phyloP scores from a whole-genome alignment of 2,888 invertebrate species.

The Pseudoips prasinana region DNA sequence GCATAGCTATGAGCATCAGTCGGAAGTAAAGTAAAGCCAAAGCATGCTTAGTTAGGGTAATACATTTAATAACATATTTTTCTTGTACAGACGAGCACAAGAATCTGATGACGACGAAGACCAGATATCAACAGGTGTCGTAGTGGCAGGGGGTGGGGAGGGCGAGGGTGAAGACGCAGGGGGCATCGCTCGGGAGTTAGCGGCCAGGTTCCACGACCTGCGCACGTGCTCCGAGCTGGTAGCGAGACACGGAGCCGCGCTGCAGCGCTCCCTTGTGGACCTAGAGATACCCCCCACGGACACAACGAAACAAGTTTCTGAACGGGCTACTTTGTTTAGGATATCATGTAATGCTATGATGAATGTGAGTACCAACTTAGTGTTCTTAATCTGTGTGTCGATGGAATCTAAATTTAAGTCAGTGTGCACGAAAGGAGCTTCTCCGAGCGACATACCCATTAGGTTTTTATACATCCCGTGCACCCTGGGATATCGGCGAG shows the following conservation, averaged over 20 bases:
- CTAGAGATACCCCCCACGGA: slow-evolving; percentile 88
- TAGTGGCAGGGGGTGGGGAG: slow-evolving; percentile 74
- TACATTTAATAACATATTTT: neutral
- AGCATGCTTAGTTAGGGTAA: too few relatives aligned
- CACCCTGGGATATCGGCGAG: too few relatives aligned
- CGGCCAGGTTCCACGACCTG: slow-evolving; percentile 90
- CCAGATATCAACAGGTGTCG: slow-evolving; percentile 75
- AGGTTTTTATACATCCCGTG: too few relatives aligned
- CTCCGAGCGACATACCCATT: too few relatives aligned
- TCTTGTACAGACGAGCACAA: slow-evolving; percentile 77
- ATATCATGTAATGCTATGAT: slow-evolving; percentile 99
- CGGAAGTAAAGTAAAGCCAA: too few relatives aligned
- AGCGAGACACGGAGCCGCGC: slow-evolving; percentile 91
- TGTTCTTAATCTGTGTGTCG: too few relatives aligned
- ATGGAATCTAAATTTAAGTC: too few relatives aligned
- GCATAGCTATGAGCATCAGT: too few relatives aligned
- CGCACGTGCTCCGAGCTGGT: slow-evolving; percentile 96
- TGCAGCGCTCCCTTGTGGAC: slow-evolving; percentile 91
- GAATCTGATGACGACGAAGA: slow-evolving; percentile 90
- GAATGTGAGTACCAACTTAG: slow-evolving; percentile 85
- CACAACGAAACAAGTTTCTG: slow-evolving; percentile 94
- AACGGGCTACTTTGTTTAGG: slow-evolving; percentile 96
- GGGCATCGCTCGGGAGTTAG: slow-evolving; percentile 87
- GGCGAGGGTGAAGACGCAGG: slow-evolving; percentile 82
- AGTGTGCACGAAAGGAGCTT: too few relatives aligned